Conservation (phyloP, 1,140 invertebrate genomes). For the Hyles vespertilio region DNA sequence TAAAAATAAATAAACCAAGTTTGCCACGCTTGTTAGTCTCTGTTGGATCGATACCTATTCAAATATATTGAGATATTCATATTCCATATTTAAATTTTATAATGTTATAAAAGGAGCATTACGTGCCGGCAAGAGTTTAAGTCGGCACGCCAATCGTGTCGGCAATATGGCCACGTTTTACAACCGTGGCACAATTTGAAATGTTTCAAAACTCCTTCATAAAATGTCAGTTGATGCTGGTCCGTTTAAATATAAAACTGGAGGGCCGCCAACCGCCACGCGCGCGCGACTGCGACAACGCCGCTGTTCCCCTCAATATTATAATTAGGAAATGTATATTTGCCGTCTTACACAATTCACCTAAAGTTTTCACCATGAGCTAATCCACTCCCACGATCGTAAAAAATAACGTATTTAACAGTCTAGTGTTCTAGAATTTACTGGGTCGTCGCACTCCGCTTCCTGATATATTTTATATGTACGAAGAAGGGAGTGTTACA, state of each 20-base stretch:
- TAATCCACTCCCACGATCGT: background rate
- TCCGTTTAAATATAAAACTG: slow-evolving; percentile 61
- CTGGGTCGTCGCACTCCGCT: too few species aligned
- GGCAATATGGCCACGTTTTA: slow-evolving; percentile 18
- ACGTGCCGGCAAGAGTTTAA: too few species aligned
- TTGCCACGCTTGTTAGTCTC: too few species aligned
- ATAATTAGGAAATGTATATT: slow-evolving; percentile 63
- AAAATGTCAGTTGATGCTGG: slow-evolving; percentile 50
- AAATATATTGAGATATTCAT: too few species aligned
- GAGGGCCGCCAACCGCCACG: slow-evolving; percentile 42
- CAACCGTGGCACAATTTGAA: slow-evolving; percentile 20
- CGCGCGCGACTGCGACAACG: slow-evolving; percentile 37
- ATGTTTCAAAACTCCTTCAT: slow-evolving; percentile 49
- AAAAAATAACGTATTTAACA: too few species aligned
- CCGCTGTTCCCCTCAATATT: slow-evolving; percentile 49
- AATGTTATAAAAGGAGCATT: too few species aligned
- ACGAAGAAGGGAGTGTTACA: too few species aligned
- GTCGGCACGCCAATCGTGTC: slow-evolving; percentile 9
- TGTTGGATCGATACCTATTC: too few species aligned
- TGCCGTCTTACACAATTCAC: slow-evolving; percentile 39
- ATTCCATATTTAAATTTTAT: too few species aligned
- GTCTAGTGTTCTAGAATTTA: too few species aligned
- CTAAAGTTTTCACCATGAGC: slow-evolving; percentile 15
- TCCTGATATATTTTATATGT: too few species aligned
- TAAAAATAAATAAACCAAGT: too few species aligned